Evolutionary conservation across 2,113 vertebrate species (phyloP).

Genomic region (Nothocercus nigrocapillus): DNA sequence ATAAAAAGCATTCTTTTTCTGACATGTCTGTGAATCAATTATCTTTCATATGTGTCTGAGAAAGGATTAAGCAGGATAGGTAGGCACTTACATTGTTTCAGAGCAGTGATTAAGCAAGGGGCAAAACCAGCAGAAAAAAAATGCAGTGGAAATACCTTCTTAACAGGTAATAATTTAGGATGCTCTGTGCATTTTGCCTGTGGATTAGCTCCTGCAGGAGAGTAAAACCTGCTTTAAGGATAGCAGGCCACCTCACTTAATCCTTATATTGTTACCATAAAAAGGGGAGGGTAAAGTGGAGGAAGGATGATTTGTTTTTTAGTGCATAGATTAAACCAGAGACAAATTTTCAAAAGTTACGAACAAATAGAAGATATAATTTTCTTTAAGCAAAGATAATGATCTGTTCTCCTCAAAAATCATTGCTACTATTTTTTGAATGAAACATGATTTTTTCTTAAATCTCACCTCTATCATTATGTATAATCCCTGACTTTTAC

Average conservation of each 20-base stretch:
- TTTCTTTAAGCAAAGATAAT: neutral
- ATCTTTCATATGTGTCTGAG: neutral
- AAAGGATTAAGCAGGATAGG: neutral
- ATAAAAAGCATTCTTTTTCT: neutral
- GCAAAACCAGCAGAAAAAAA: neutral
- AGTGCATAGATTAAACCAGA: neutral
- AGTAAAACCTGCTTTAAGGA: neutral
- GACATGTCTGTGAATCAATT: neutral
- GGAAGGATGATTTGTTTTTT: neutral
- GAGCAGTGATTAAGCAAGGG: neutral
- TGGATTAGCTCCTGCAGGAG: neutral
- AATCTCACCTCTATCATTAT: neutral
- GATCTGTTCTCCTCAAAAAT: accelerated
- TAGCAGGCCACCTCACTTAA: neutral
- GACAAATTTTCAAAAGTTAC: neutral
- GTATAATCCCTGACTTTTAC: neutral
- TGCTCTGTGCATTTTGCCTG: neutral
- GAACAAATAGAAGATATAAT: neutral
- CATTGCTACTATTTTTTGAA: neutral
- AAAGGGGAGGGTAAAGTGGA: neutral
- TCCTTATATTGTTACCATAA: neutral
- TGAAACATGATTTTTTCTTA: neutral
- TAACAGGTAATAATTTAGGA: neutral
- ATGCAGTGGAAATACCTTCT: neutral
- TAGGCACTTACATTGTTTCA: neutral